Conservation (phyloP, 2,113 vertebrate genomes). For the Macquaria australasica region DNA sequence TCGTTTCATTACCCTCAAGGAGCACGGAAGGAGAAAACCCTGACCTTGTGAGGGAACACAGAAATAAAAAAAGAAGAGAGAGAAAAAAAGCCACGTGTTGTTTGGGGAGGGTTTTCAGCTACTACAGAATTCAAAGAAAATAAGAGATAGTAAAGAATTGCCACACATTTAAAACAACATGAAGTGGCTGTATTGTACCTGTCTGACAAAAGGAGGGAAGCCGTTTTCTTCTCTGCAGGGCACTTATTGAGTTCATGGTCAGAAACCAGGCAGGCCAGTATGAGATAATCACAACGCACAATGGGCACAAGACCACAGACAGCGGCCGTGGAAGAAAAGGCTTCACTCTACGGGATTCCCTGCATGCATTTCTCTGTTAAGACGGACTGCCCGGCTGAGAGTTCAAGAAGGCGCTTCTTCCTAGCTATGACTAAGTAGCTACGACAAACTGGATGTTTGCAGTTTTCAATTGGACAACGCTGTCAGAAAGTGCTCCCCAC, state of each 20-base stretch:
- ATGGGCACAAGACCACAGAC: constrained; percentile 71
- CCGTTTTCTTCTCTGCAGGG: constrained; percentile 64
- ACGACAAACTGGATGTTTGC: constrained; percentile 52
- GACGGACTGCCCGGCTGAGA: constrained; percentile 43
- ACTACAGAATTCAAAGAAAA: constrained; percentile 59
- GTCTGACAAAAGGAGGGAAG: constrained; percentile 53
- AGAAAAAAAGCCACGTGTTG: constrained; percentile 30
- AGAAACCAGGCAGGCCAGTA: constrained; percentile 65
- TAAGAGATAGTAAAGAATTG: constrained; percentile 37
- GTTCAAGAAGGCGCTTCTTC: constrained; percentile 62
- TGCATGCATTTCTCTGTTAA: constrained; percentile 61
- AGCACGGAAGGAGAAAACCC: constrained; percentile 60
- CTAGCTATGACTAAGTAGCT: constrained; percentile 27
- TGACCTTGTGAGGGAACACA: constrained; percentile 73
- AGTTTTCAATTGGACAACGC: constrained; percentile 49
- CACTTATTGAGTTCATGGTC: constrained; percentile 74
- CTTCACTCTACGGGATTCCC: constrained; percentile 61
- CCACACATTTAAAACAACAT: constrained; percentile 68
- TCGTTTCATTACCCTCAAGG: constrained; percentile 72
- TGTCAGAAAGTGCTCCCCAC: constrained; percentile 39
- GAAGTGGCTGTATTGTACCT: constrained; percentile 66
- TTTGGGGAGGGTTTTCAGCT: constrained; percentile 25
- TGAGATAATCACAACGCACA: constrained; percentile 76
- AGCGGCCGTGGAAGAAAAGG: constrained; percentile 57
- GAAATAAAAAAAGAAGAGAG: constrained; percentile 26